These are phyloP conservation scores for Lota lota DNA, from an alignment of 2,113 vertebrate genomes.

Conservation along the genomic window DNA sequence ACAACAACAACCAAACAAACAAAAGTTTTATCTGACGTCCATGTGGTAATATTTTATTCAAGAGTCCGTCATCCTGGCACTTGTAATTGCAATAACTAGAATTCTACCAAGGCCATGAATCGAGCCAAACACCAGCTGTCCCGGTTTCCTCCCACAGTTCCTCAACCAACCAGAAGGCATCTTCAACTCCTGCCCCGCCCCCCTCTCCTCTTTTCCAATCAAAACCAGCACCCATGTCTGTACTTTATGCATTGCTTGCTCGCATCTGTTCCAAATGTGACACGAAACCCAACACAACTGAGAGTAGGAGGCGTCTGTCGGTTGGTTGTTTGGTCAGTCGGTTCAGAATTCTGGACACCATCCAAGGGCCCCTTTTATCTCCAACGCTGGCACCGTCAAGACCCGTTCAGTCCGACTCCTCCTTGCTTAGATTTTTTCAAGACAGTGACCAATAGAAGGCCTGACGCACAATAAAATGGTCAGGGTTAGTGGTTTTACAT, in stretches of 20 bases:
- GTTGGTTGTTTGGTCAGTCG: too few relatives aligned
- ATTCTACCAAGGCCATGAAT: constrained; percentile 62
- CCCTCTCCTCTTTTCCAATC: background rate
- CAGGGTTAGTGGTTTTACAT: background rate
- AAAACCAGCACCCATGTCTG: constrained; percentile 6
- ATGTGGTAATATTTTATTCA: constrained; percentile 53
- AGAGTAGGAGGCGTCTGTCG: constrained; percentile 1
- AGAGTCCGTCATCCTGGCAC: constrained; percentile 68
- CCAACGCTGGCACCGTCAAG: constrained; percentile 17
- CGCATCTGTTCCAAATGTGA: constrained; percentile 18
- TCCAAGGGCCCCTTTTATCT: background rate
- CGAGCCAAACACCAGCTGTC: constrained; percentile 48
- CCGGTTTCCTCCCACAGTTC: constrained; percentile 29
- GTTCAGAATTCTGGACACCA: too few relatives aligned
- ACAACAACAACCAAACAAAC: constrained; percentile 3
- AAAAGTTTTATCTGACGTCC: constrained; percentile 42
- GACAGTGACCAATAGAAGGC: constrained; percentile 22
- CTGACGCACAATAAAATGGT: constrained; percentile 16
- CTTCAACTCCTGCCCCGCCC: constrained; percentile 38
- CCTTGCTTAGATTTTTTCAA: constrained; percentile 14
- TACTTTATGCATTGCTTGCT: constrained; percentile 9
- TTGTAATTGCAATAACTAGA: constrained; percentile 63
- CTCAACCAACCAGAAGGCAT: constrained; percentile 49
- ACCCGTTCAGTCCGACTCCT: constrained; percentile 10
- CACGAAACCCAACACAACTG: constrained; percentile 4